These are phyloP conservation scores for Protophormia terraenovae DNA, from an alignment of 2,888 invertebrate species.

Conservation along the genomic window DNA sequence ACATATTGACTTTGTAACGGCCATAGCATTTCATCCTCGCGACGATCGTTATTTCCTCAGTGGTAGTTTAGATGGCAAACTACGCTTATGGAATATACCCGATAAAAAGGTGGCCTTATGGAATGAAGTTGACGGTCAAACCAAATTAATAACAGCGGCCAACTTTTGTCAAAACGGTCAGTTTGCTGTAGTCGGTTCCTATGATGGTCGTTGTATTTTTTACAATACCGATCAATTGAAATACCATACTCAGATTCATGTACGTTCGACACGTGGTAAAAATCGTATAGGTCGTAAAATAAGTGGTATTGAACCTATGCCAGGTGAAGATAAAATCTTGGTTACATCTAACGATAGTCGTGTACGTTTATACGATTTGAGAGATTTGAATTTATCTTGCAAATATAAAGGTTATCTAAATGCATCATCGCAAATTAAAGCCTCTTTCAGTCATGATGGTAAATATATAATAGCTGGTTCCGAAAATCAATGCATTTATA, in stretches of 20 bases:
- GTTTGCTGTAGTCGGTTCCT: conserved; percentile 98
- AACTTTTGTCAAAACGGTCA: conserved; percentile 99
- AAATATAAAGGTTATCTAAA: conserved; percentile 97
- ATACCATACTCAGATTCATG: conserved; percentile 98
- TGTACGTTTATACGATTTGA: conserved; percentile 95
- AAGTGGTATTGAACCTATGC: conserved; percentile 98
- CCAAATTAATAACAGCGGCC: conserved; percentile 96
- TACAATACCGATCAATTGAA: conserved; percentile 99
- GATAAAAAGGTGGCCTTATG: conserved; percentile 99
- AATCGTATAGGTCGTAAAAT: conserved; percentile 97
- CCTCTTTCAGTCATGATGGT: conserved; percentile 98
- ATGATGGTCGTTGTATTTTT: conserved; percentile 99
- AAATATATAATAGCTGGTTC: conserved; percentile 98
- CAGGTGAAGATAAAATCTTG: conserved; percentile 95
- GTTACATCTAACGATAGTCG: conserved; percentile 99
- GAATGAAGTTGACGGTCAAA: conserved; percentile 98
- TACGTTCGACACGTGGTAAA: conserved; percentile 96
- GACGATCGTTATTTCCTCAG: conserved; percentile 95
- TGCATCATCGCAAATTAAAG: conserved; percentile 97
- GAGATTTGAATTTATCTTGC: conserved; percentile 96
- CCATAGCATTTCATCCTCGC: conserved; percentile 98
- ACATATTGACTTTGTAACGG: conserved; percentile 99
- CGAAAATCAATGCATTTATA: conserved; percentile 98
- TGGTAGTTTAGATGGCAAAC: conserved; percentile 98
- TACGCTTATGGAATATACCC: conserved; percentile 99